Evolutionary conservation across 2,888 invertebrate species (phyloP).

Genomic region (Caenorhabditis sp.): DNA sequence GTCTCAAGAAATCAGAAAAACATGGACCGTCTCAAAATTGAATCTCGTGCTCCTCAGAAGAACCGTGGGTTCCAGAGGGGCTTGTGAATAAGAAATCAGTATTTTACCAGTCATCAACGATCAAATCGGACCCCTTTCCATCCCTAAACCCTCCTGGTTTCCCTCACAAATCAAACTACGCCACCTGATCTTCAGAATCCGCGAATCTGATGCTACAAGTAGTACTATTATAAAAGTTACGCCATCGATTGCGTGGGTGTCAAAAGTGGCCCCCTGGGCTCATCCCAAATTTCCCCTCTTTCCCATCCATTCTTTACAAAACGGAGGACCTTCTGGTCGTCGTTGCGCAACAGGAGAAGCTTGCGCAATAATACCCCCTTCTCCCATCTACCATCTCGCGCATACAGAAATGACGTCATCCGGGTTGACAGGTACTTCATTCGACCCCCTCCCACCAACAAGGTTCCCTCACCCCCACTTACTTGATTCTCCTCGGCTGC

Average conservation of each 20-base stretch:
- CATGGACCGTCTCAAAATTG: too few relatives aligned
- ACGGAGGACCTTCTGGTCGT: background rate
- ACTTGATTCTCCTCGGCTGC: background rate
- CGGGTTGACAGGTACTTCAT: constrained; percentile 16
- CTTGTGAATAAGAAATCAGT: too few relatives aligned
- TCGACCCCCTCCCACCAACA: background rate
- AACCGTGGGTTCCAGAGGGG: too few relatives aligned
- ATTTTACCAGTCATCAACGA: too few relatives aligned
- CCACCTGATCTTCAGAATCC: constrained; percentile 33
- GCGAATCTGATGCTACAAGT: constrained; percentile 43
- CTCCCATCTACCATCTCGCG: constrained; percentile 9
- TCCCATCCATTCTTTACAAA: constrained; percentile 18
- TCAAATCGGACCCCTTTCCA: constrained; percentile 4
- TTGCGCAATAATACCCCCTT: constrained; percentile 55
- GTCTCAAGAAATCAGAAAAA: too few relatives aligned
- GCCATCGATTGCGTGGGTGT: constrained; percentile 35
- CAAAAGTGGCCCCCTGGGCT: constrained; percentile 27
- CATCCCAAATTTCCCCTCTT: background rate
- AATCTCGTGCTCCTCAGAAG: too few relatives aligned
- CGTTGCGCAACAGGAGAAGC: too few relatives aligned
- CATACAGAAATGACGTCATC: constrained; percentile 52
- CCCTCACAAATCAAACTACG: constrained; percentile 5
- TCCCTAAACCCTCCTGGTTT: background rate
- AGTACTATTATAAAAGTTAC: constrained; percentile 1
- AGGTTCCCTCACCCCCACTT: background rate